Conservation (phyloP, 1,140 invertebrate species). For the Ceratina japonica region DNA sequence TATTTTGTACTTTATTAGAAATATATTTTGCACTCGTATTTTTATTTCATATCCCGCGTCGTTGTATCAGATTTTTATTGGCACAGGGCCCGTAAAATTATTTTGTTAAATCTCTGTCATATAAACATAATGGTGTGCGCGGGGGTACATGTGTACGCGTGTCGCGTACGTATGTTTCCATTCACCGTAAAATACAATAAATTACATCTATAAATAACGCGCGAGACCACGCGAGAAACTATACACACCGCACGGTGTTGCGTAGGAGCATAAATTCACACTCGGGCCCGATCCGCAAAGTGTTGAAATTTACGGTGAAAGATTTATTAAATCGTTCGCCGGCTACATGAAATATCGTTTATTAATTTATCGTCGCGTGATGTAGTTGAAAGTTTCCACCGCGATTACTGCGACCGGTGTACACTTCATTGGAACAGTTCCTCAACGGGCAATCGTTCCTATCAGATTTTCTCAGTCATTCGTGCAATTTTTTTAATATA, state of each 20-base stretch:
- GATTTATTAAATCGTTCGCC: conserved; percentile 36
- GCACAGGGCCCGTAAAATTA: conserved; percentile 3
- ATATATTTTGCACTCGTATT: too few species aligned
- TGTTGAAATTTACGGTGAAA: conserved; percentile 49
- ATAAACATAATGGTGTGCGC: conserved; percentile 18
- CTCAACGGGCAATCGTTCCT: too few species aligned
- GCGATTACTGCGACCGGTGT: too few species aligned
- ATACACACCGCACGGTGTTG: conserved; percentile 43
- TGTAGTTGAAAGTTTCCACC: conserved; percentile 11
- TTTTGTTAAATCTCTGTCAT: conserved; percentile 22
- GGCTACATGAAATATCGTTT: conserved; percentile 26
- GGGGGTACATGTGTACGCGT: background rate
- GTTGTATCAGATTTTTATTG: too few species aligned
- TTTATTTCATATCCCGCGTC: too few species aligned
- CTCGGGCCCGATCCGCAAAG: conserved; percentile 37
- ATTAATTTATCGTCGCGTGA: conserved; percentile 25
- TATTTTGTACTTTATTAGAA: too few species aligned
- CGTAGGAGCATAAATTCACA: conserved; percentile 43
- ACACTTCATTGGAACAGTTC: too few species aligned
- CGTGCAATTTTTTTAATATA: too few species aligned
- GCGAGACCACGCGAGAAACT: conserved; percentile 33
- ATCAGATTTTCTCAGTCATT: too few species aligned
- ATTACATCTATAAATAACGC: conserved; percentile 48
- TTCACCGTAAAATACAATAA: conserved; percentile 46
- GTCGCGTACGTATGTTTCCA: conserved; percentile 36